A percentile compares a stretch with the other conserved stretches of the same genome.
phyloP scores from a whole-genome alignment of 2,113 vertebrate genomes.

The Macroglossus sobrinus region DNA sequence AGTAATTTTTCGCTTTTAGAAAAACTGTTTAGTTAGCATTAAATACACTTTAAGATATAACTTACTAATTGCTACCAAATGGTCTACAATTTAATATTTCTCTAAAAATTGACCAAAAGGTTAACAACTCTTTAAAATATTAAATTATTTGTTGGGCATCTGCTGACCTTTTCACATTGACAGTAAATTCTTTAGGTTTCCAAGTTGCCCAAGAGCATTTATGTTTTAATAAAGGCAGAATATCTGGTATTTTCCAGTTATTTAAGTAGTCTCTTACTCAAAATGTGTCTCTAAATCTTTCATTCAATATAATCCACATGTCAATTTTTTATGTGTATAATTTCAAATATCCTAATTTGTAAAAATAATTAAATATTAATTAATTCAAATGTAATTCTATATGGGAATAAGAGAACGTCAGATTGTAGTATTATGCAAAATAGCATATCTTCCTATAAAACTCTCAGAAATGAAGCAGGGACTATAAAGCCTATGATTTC shows the following conservation, averaged over 20 bases:
- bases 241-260: not conserved
- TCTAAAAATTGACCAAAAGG: slow-evolving; percentile 14
- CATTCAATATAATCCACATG: not conserved
- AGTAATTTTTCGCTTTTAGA: slow-evolving; percentile 41
- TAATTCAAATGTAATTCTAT: not conserved
- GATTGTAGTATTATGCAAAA: not conserved
- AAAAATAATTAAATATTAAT: not conserved
- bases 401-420: not conserved
- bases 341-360: not conserved
- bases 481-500: not conserved
- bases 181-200: not conserved
- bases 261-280: not conserved
- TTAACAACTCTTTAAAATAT: slow-evolving; percentile 28
- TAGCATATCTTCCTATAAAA: not conserved
- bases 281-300: slow-evolving; percentile 6
- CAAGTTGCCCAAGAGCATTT: not conserved
- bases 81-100: slow-evolving; percentile 23
- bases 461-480: not conserved
- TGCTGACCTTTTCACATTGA: not conserved
- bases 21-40: not conserved
- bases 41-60: slow-evolving; percentile 31
- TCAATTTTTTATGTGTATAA: not conserved
- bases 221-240: not conserved
- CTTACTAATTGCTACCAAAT: slow-evolving; percentile 42
- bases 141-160: not conserved